Evolutionary conservation across 2,888 invertebrate species (phyloP), one percentile per base, ranked within the genome.

Genomic region (Gortyna flavago): DNA sequence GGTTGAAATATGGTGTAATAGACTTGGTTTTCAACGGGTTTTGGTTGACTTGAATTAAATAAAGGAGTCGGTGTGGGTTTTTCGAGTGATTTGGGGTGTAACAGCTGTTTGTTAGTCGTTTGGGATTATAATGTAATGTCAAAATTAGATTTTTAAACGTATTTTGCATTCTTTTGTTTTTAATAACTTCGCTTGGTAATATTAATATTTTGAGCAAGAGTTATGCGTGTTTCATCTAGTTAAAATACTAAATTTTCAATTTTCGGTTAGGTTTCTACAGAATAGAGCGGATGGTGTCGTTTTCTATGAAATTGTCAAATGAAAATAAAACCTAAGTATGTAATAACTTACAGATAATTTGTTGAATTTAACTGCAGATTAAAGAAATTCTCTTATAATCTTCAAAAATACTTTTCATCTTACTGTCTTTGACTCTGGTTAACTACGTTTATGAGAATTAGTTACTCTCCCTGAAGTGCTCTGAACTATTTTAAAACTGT

Each of bases 1-100:
- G 81, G 71, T 81, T 88, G 75, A 88, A 84, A 85, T 87, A 85
- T 85, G 79, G 64, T 65, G 72, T 78, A 81, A 85, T 79, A 72
- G 83, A 81, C 76, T 74, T 25, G 70, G 75, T 78, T 79, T 72
- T 67, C 70, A 71, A 54, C 59, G 32, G 82, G 59, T 73, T 84
- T 73, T 57, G 18, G 48, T 69, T 51, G 73, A 73, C 57, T 85
- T 62, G 32, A 67, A 74, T 72, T 78, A 62, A 66, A 66, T 75
- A 72, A 72, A 54, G 62, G 9, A 32, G 32, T 65, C 6, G 32
- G n/a, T 61, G 54, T 54, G 21, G 61, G 44, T n/a, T 69, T 67
- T 82, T 80, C 21, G 0, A 18, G 35, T 35, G 32, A 54, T 62
- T 67, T 35, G 25, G 61, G 0, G 32, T 29, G 41, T 5, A 4